Evolutionary conservation across 2,888 invertebrate species (phyloP).

Genomic region (Agonopterix arenella): DNA sequence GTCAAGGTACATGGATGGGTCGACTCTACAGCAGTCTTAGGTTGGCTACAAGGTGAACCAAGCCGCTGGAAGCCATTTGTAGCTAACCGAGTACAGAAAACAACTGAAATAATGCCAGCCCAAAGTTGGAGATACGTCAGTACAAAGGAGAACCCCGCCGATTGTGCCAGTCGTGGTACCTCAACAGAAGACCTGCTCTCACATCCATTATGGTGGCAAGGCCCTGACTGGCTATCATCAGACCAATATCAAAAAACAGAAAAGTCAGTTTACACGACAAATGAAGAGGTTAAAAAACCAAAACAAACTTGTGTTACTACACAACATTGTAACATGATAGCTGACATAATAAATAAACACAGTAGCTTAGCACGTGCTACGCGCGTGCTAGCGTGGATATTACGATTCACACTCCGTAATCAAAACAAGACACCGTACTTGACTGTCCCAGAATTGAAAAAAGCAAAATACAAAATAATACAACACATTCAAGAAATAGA

Average conservation of each 20-base stretch:
- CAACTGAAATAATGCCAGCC: conserved; percentile 2
- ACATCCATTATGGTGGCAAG: conserved; percentile 1
- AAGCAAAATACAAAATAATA: no score
- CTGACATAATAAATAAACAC: no score
- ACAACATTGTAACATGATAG: no score
- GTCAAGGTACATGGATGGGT: neutral
- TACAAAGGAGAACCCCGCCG: neutral
- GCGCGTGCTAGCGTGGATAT: no score
- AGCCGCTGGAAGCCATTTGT: conserved; percentile 15
- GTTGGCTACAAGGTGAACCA: conserved; percentile 11
- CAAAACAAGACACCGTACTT: no score
- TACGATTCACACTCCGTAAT: no score
- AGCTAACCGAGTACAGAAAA: conserved; percentile 13
- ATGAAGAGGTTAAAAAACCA: neutral
- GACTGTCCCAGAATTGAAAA: no score
- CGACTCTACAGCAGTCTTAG: conserved; percentile 5
- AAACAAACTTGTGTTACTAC: no score
- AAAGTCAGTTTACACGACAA: neutral
- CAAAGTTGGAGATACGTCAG: conserved; percentile 6
- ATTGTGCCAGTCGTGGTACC: neutral
- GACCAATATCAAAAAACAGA: neutral
- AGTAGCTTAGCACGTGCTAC: no score
- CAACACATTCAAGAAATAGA: no score
- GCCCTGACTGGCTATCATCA: neutral
- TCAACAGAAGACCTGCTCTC: neutral